Conservation (phyloP, 2,888 invertebrate genomes). For the Eilema griseolum region DNA sequence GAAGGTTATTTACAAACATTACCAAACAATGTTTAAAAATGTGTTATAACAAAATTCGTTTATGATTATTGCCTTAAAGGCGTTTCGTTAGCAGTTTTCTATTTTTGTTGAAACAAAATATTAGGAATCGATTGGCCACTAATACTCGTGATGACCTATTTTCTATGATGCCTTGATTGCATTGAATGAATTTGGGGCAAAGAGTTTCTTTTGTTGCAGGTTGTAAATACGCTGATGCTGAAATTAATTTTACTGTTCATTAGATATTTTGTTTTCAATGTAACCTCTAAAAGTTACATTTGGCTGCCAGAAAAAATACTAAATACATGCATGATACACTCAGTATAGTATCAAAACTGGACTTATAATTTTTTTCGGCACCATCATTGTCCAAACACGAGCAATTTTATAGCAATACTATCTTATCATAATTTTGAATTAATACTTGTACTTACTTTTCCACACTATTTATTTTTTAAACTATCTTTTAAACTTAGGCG, state of each 20-base stretch:
- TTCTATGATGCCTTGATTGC: neutral
- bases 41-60: neutral
- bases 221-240: neutral
- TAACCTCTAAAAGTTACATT: no score
- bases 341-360: no score
- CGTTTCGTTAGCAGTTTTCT: neutral
- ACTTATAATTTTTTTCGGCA: no score
- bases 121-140: neutral
- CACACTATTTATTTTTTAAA: no score
- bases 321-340: no score
- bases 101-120: constrained; percentile 1
- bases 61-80: neutral
- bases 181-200: neutral
- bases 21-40: neutral
- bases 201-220: neutral
- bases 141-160: neutral
- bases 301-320: no score
- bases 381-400: no score
- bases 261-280: no score
- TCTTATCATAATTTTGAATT: no score
- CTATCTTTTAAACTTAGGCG: no score
- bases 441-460: no score
- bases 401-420: no score
- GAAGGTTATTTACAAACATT: neutral
- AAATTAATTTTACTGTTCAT: neutral